A percentile compares a stretch with the other conserved stretches of the same genome.
phyloP scores from a whole-genome alignment of 2,888 invertebrate species.

The Campoletis raptor region DNA sequence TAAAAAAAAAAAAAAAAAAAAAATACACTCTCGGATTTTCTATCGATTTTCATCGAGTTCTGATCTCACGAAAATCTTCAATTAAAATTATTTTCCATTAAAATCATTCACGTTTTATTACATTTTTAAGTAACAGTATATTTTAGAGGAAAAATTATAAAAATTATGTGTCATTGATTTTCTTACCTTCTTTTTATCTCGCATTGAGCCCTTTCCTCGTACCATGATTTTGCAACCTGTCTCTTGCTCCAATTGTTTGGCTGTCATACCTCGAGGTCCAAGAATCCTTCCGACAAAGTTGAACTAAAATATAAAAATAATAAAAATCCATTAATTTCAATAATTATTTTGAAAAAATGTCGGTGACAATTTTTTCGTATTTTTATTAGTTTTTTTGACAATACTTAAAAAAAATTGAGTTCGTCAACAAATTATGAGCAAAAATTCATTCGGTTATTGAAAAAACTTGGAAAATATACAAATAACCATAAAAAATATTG shows the following conservation, averaged over 20 bases:
- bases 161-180: neutral
- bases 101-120: neutral
- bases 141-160: neutral
- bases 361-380: neutral
- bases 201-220: constrained; percentile 99
- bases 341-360: neutral
- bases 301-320: constrained; percentile 91
- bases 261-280: constrained; percentile 99
- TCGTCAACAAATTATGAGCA: neutral
- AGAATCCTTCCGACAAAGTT: constrained; percentile 99
- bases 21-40: constrained; percentile 11
- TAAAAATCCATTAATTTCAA: neutral
- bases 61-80: neutral
- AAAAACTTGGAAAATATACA: neutral
- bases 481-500: neutral
- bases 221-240: constrained; percentile 99
- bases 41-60: constrained; percentile 6
- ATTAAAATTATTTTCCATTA: neutral
- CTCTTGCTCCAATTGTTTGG: constrained; percentile 99
- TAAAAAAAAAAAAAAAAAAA: neutral
- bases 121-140: neutral
- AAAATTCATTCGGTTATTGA: too few species aligned
- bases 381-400: neutral
- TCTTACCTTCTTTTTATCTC: constrained; percentile 99
- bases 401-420: neutral